phyloP scores from a whole-genome alignment of 1,140 invertebrate genomes.

The Neodiprion lecontei region DNA sequence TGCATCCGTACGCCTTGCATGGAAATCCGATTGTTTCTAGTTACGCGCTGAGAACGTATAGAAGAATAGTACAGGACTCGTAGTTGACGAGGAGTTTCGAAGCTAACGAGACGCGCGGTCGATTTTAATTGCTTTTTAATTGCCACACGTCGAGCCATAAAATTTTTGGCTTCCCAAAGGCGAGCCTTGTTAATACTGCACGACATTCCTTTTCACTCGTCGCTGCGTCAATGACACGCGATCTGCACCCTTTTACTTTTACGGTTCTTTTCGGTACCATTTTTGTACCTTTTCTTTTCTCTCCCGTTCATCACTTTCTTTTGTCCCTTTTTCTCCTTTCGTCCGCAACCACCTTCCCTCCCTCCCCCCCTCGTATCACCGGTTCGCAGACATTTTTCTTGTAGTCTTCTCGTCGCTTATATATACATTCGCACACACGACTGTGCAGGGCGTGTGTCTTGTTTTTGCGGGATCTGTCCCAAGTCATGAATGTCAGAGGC shows the following conservation, averaged over 20 bases:
- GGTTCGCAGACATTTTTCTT: slow-evolving; percentile 7
- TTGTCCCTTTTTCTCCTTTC: not conserved
- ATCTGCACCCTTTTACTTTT: slow-evolving; percentile 8
- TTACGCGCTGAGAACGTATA: not conserved
- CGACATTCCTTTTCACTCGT: slow-evolving; percentile 24
- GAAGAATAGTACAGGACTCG: not conserved
- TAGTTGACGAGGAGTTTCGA: not conserved
- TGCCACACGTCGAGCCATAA: not conserved
- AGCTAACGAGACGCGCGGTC: not conserved
- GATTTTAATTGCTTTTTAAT: slow-evolving; percentile 8
- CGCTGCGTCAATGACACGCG: slow-evolving; percentile 28
- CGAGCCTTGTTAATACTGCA: slow-evolving; percentile 3
- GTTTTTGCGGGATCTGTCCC: slow-evolving; percentile 13
- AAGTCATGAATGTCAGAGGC: slow-evolving; percentile 9
- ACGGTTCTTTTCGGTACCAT: not conserved
- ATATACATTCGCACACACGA: slow-evolving; percentile 2
- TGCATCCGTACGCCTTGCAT: not conserved
- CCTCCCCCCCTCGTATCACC: not conserved
- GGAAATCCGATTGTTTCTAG: slow-evolving; percentile 2
- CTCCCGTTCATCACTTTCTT: slow-evolving; percentile 6
- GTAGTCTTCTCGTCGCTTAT: not conserved
- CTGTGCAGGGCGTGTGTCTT: slow-evolving; percentile 7
- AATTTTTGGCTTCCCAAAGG: not conserved
- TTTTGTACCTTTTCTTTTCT: slow-evolving; percentile 9
- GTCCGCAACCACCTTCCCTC: slow-evolving; percentile 1